Evolutionary conservation across 2,797 vertebrate species (phyloP).

Genomic region (Peromyscus aztecus): DNA sequence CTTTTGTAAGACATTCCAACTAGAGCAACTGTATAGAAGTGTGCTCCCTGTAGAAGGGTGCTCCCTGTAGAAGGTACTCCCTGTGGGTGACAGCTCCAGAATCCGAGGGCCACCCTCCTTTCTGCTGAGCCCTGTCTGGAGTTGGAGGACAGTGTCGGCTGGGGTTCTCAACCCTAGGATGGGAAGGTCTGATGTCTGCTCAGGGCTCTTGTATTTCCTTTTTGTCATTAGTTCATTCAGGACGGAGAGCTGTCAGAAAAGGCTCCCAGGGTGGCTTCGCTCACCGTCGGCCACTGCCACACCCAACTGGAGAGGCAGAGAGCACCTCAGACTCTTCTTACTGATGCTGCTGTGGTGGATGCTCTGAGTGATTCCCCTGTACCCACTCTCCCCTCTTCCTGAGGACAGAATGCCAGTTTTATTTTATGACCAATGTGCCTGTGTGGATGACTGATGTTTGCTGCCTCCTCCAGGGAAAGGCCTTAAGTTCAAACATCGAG

Average conservation of each 20-base stretch:
- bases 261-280: neutral
- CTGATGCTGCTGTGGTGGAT: neutral
- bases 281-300: neutral
- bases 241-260: neutral
- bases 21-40: neutral
- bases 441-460: neutral
- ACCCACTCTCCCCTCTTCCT: neutral
- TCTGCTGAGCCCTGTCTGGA: neutral
- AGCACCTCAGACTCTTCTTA: neutral
- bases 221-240: neutral
- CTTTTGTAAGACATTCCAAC: conserved; percentile 4
- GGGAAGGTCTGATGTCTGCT: neutral
- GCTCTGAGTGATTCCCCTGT: neutral
- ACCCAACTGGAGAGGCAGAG: neutral
- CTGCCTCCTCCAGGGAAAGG: neutral
- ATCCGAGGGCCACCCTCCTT: neutral
- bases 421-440: neutral
- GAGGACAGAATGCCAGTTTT: neutral
- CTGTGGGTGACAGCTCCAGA: neutral
- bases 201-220: neutral
- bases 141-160: neutral
- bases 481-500: neutral
- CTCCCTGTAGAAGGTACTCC: too few species aligned
- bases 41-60: too few species aligned
- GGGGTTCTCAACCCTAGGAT: neutral